Evolutionary conservation across 1,140 invertebrate species (phyloP).

Genomic region (Micrasema minimum): DNA sequence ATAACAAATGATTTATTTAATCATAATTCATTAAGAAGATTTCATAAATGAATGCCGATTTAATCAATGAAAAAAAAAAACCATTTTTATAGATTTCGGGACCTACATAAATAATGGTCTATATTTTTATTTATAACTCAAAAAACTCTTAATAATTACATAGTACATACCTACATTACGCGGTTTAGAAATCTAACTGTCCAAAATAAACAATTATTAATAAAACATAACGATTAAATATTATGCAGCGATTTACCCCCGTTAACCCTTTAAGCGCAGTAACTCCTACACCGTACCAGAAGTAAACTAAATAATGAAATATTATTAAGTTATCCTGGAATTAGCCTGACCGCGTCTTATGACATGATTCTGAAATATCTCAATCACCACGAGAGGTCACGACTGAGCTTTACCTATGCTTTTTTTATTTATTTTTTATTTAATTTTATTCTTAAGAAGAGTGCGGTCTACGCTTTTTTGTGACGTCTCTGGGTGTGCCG

Average conservation of each 20-base stretch:
- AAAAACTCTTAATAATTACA: too few species aligned
- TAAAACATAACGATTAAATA: too few species aligned
- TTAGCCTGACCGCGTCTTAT: conserved; percentile 47
- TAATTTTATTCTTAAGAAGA: conserved; percentile 14
- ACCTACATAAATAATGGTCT: too few species aligned
- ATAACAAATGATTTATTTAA: too few species aligned
- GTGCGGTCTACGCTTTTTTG: conserved; percentile 42
- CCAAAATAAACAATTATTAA: too few species aligned
- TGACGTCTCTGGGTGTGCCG: conserved; percentile 1
- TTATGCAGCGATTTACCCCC: neutral
- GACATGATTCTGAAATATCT: conserved; percentile 54
- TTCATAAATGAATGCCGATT: too few species aligned
- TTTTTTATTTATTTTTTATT: conserved; percentile 12
- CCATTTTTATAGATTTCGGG: too few species aligned
- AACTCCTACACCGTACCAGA: conserved; percentile 34
- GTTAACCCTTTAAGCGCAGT: conserved; percentile 29
- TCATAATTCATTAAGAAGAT: too few species aligned
- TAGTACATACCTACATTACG: too few species aligned
- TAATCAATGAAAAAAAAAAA: too few species aligned
- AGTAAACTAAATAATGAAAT: conserved; percentile 49
- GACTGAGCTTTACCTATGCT: conserved; percentile 38
- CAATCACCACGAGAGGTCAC: conserved; percentile 50
- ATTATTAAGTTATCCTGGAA: conserved; percentile 51
- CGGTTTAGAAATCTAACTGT: too few species aligned
- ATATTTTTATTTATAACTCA: too few species aligned